Base-by-base conservation (phyloP, 2,797 vertebrate species). In the Rhodeus uyekii region DNA sequence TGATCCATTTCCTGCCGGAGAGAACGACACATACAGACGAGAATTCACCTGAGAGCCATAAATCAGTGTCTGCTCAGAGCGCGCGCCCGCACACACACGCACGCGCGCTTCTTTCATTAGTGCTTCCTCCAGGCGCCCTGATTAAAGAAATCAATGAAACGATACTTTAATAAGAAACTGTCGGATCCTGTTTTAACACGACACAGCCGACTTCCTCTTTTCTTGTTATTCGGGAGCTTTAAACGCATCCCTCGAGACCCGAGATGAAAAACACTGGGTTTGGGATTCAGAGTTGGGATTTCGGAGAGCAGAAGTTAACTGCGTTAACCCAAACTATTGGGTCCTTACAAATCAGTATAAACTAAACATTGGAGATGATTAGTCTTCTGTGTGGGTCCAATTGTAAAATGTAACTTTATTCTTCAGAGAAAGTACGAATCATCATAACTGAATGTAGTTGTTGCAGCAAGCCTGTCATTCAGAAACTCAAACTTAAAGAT, bases 91-190 rank as follows among this genome's bases (percentile, higher is more conserved):
- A 39, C 24, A 27, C 55, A 5, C 16, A 14, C 29, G 0, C 14
- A 0, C 32, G 2, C 61, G 3, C 61, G 3, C 39, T 81, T 34
- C 29, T 77, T 79, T 80, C 46, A 83, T 64, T 55, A 60, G 68
- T 38, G 65, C 9, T 12, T 75, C 68, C 77, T 79, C 61, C 73
- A 44, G 44, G 9, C 42, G 10, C 55, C 50, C 64, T 61, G 63
- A 80, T 69, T 84, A 84, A 50, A 24, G 29, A 81, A 75, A 63
- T 29, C 78, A 81, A 44, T 46, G 73, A 32, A 77, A 84, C 78
- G 68, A 48, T 76, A 75, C 72, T 55, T 81, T 81, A 19, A 77
- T 53, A 64, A 39, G 46, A 71, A 68, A 58, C 72, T 72, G 78
- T 69, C 67, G 46, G 14, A 72, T 78, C 44, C 74, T 48, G 75